A percentile compares a stretch with the other conserved stretches of the same genome.
Evolutionary conservation across 2,888 invertebrate genomes (phyloP).

Genomic region (Fissipunctia ypsillon): DNA sequence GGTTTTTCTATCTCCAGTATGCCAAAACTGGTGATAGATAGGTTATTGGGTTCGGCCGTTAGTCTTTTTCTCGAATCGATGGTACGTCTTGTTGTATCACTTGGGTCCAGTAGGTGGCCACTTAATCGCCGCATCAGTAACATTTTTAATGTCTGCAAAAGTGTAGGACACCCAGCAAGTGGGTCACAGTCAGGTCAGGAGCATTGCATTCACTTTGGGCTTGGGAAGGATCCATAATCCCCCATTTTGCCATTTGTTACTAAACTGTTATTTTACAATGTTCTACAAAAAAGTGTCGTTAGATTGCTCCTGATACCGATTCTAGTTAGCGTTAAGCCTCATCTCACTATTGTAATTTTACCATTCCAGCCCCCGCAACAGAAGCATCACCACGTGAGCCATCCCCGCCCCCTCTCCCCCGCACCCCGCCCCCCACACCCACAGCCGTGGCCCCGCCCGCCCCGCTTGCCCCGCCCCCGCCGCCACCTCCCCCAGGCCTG

Average conservation of each 20-base stretch:
- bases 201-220: neutral
- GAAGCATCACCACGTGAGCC: conserved; percentile 32
- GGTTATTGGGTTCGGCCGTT: no score
- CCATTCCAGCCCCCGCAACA: conserved; percentile 24
- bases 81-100: no score
- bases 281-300: neutral
- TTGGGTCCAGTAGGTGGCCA: neutral
- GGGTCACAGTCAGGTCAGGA: neutral
- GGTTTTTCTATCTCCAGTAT: no score
- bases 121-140: neutral
- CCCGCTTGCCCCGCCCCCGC: conserved; percentile 24
- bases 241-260: neutral
- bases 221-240: neutral
- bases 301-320: neutral
- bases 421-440: conserved; percentile 43
- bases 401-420: conserved; percentile 46
- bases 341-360: neutral
- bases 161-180: neutral
- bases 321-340: no score
- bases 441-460: conserved; percentile 23
- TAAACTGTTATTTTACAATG: no score
- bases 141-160: neutral
- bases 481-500: conserved; percentile 53
- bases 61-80: no score
- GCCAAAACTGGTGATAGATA: no score